phyloP scores from a whole-genome alignment of 1,140 invertebrate genomes.

The Thaumatotibia leucotreta region DNA sequence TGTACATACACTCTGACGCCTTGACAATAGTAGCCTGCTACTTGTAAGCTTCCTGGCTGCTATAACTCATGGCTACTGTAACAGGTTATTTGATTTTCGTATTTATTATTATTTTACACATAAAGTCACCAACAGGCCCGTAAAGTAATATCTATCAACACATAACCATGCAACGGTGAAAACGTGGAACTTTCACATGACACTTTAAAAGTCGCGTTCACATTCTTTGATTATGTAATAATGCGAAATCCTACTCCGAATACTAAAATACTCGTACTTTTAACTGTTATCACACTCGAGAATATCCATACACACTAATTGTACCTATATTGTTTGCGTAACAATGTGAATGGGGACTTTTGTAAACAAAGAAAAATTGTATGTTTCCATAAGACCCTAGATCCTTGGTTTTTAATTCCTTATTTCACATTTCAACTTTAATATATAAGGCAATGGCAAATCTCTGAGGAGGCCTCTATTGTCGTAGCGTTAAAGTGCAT shows the following conservation, averaged over 20 bases:
- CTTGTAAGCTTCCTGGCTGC: no score
- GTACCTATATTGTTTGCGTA: background rate
- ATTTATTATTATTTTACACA: background rate
- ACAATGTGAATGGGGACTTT: no score
- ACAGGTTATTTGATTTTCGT: background rate
- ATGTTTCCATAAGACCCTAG: no score
- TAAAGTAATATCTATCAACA: background rate
- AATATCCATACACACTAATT: background rate
- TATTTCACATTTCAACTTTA: no score
- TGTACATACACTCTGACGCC: no score
- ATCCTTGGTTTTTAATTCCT: no score
- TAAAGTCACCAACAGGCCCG: background rate
- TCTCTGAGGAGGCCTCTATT: no score
- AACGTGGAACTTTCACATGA: slow-evolving; percentile 20
- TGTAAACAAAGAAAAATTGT: no score
- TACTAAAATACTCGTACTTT: background rate
- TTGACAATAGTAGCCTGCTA: no score
- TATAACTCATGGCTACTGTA: no score
- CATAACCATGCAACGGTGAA: slow-evolving; percentile 2
- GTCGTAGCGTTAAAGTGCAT: no score
- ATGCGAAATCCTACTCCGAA: slow-evolving; percentile 9
- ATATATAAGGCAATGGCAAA: no score
- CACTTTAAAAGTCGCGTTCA: slow-evolving; percentile 16
- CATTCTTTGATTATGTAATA: slow-evolving; percentile 9
- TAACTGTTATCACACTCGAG: background rate